These are phyloP conservation scores for Xiphophorus maculatus DNA, from an alignment of 2,113 vertebrate species.

Conservation along the genomic window DNA sequence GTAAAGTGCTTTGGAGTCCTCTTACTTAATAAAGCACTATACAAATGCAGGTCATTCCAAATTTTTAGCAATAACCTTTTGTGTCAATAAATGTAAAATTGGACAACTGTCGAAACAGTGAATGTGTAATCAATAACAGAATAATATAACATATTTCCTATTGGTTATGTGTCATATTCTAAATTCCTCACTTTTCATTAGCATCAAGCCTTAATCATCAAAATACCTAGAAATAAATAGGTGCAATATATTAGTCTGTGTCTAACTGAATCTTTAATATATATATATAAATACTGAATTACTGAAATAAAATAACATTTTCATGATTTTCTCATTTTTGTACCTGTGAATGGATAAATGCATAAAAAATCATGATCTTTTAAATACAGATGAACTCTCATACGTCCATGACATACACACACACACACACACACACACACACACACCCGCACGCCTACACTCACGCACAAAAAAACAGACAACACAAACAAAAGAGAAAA, in stretches of 20 bases:
- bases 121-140: too few relatives aligned
- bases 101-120: too few relatives aligned
- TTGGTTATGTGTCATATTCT: not conserved
- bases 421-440: conserved; percentile 10
- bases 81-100: too few relatives aligned
- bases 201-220: not conserved
- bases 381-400: conserved; percentile 20
- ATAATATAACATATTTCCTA: not conserved
- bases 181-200: not conserved
- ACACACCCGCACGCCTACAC: not conserved
- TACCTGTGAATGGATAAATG: not conserved
- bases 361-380: conserved; percentile 9
- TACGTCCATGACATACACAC: conserved; percentile 37
- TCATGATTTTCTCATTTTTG: not conserved
- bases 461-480: conserved; percentile 14
- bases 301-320: not conserved
- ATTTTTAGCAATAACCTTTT: too few relatives aligned
- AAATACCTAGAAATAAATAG: not conserved
- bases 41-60: too few relatives aligned
- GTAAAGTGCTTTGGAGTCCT: too few relatives aligned
- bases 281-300: not conserved
- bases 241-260: not conserved
- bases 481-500: conserved; percentile 24
- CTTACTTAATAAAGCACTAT: too few relatives aligned
- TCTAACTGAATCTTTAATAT: not conserved